Evolutionary conservation across 2,888 invertebrate genomes (phyloP).

Genomic region (Hirudinaria manillensis): DNA sequence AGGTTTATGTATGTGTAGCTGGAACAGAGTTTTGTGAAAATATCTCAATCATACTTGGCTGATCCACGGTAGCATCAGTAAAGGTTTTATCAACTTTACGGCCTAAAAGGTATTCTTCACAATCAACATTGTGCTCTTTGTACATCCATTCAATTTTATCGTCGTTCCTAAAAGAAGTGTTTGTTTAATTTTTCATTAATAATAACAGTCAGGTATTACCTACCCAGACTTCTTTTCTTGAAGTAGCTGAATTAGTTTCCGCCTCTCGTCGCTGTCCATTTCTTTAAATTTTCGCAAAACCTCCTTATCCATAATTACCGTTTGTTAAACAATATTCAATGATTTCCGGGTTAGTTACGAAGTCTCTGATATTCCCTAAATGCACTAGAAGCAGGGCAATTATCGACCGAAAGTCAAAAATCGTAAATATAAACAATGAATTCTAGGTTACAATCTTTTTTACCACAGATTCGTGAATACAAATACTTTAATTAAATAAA

Average conservation of each 20-base stretch:
- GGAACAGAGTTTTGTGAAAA: background rate
- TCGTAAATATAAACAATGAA: too few relatives aligned
- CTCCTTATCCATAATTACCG: constrained; percentile 31
- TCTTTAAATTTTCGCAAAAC: constrained; percentile 36
- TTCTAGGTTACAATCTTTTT: too few relatives aligned
- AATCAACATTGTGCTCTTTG: constrained; percentile 63
- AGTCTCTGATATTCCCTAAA: too few relatives aligned
- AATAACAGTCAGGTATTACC: background rate
- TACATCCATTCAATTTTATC: constrained; percentile 51
- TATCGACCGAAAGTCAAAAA: too few relatives aligned
- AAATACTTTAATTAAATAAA: too few relatives aligned
- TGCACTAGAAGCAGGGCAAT: too few relatives aligned
- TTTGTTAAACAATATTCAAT: too few relatives aligned
- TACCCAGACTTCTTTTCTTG: constrained; percentile 6
- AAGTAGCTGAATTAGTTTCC: constrained; percentile 30
- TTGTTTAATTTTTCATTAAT: background rate
- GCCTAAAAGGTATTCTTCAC: constrained; percentile 83
- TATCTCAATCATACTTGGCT: background rate
- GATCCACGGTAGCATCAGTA: constrained; percentile 51
- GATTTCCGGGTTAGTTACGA: too few relatives aligned
- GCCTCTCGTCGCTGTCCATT: constrained; percentile 36
- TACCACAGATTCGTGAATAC: too few relatives aligned
- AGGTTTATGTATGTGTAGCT: too few relatives aligned
- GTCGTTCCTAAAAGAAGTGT: background rate
- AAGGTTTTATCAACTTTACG: constrained; percentile 58